Base-by-base conservation (phyloP, 2,797 vertebrate species). In the Crax fasciolata region DNA sequence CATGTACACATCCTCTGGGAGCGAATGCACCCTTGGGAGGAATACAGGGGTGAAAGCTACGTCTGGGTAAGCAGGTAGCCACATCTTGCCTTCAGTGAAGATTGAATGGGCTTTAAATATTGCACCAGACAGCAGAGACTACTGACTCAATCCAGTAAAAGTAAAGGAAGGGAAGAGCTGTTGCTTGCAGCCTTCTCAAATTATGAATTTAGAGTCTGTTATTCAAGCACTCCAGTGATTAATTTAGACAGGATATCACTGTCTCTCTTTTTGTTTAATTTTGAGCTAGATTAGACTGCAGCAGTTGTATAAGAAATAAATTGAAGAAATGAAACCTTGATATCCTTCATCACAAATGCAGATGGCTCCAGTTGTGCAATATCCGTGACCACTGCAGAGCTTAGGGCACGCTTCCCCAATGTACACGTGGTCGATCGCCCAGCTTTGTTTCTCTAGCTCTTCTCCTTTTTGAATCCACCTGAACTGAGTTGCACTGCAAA, bases 391-490 rank as follows among this genome's bases (percentile, higher is more conserved):
- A 4, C 99, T 99, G 98, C 99, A 99, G 88, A 99, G 98, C 87
- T 99, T 99, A 2, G 99, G 98, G 88, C 99, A 99, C 0, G 99
- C 98, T 96, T 99, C 99, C 20, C 99, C 99, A 0, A 99, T 99
- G 96, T 99, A 99, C 67, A 99, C 99, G 0, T 99, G 98, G 95
- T 99, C 99, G 3, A 99, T 99, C 2, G 98, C 99, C 99, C 99
- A 99, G 97, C 99, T 99, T 87, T 99, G 99, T 62, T 99, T 98
- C 97, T 99, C 99, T 2, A 98, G 98, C 9, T 98, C 98, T 68
- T 99, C 99, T 48, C 99, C 99, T 89, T 98, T 99, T 94, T 99
- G 99, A 97, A 99, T 99, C 99, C 99, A 99, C 79, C 99, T 99
- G 97, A 99, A 99, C 97, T 99, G 99, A 4, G 99, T 99, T 2